Evolutionary conservation across 2,113 vertebrate genomes (phyloP), one percentile per base, ranked within the genome.

Genomic region (Turnix velox): DNA sequence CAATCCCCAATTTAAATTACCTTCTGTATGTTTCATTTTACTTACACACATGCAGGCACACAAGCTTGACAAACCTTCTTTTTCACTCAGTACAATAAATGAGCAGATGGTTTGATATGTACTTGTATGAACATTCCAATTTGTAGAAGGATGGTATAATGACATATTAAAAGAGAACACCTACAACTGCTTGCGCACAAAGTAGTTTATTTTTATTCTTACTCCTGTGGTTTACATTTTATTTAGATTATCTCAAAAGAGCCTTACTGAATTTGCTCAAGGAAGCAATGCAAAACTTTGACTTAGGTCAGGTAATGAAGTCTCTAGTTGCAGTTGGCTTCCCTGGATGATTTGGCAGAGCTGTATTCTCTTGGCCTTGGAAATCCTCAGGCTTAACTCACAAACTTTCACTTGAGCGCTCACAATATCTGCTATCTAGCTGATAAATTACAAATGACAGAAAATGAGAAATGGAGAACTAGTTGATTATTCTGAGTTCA

Each of bases 361-460:
- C 6, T 49, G 27, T 84, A 94, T 94, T 77, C 54, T 69, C 18
- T 39, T 62, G 45, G 80, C 40, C 61, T 84, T 81, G 48, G 62
- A 92, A 90, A 78, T 88, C 83, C 57, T 90, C 48, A 68, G 84
- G 57, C 74, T 84, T 84, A 51, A 72, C 45, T 92, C 57, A 48
- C 43, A 63, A 78, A 82, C 49, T 87, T 92, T 68, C 57, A 65
- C n/a, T 87, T 79, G 74, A 63, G 31, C n/a, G 78, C 61, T 91
- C 66, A 68, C 19, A 62, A 31, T 77, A 71, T 86, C 20, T 86
- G 14, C 24, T 58, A 45, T 69, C 45, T 77, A 71, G 62, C n/a
- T 84, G 76, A 67, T 48, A 84, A 94, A 95, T 92, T 88, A 81
- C 93, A 92, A 92, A 93, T 84, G 92, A 92, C 86, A 83, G 72